Evolutionary conservation across 1,140 invertebrate genomes (phyloP).

Genomic region (Drosophila chauvacae): DNA sequence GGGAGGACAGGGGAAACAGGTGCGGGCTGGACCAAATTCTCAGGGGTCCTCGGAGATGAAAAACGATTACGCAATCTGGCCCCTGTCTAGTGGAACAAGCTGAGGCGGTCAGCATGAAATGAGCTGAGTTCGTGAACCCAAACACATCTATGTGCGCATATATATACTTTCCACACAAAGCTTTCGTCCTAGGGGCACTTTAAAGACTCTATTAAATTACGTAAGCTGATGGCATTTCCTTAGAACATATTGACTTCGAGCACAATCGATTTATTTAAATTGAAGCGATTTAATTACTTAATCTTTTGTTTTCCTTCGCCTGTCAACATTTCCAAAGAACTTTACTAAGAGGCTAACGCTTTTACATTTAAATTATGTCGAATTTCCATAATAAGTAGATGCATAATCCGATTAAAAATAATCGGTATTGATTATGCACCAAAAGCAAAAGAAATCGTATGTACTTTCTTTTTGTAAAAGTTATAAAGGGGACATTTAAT

Average conservation of each 20-base stretch:
- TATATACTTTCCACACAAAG: neutral
- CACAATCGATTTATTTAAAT: conserved; percentile 11
- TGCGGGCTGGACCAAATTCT: conserved; percentile 5
- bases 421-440: neutral
- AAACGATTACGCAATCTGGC: conserved; percentile 47
- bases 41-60: conserved; percentile 20
- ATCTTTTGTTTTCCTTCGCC: conserved; percentile 19
- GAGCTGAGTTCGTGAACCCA: conserved; percentile 5
- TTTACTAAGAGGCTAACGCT: conserved; percentile 1
- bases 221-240: neutral
- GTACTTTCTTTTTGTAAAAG: neutral
- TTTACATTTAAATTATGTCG: neutral
- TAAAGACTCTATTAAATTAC: conserved; percentile 15
- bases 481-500: too few relatives aligned
- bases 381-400: neutral
- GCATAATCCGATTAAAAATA: conserved; percentile 12
- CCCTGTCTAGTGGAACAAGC: conserved; percentile 25
- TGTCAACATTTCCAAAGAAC: neutral
- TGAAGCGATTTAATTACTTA: conserved; percentile 20
- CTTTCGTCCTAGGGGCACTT: conserved; percentile 6
- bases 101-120: conserved; percentile 32
- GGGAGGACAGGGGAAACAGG: neutral
- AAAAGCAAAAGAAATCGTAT: neutral
- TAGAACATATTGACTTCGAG: neutral
- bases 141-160: neutral